phyloP scores from a whole-genome alignment of 1,140 invertebrate species.

The Macrotrachela quadricornifera region DNA sequence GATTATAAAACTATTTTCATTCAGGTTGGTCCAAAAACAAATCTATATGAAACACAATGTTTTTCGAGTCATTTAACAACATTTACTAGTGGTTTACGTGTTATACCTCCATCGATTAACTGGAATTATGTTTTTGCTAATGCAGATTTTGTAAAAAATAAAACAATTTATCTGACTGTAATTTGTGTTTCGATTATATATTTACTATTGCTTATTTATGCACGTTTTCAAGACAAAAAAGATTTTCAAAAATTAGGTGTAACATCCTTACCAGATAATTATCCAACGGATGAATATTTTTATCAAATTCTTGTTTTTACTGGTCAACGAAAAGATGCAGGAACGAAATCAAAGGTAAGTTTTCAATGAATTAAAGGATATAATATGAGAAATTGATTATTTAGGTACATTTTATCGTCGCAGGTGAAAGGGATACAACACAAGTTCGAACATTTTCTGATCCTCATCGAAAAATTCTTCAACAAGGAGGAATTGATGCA shows the following conservation, averaged over 20 bases:
- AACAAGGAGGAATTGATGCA: too few relatives aligned
- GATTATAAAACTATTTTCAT: too few relatives aligned
- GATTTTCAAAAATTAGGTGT: constrained; percentile 29
- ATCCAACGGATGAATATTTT: constrained; percentile 25
- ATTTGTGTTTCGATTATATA: constrained; percentile 26
- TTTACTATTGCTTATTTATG: constrained; percentile 30
- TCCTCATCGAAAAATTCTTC: constrained; percentile 10
- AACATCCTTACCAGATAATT: constrained; percentile 25
- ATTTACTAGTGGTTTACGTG: too few relatives aligned
- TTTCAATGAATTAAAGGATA: too few relatives aligned
- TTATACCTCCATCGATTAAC: too few relatives aligned
- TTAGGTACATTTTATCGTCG: constrained; percentile 16
- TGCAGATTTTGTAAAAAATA: too few relatives aligned
- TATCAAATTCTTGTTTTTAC: constrained; percentile 27
- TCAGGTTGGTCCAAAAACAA: too few relatives aligned
- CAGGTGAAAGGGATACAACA: constrained; percentile 23
- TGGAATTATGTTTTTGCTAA: too few relatives aligned
- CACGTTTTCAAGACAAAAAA: constrained; percentile 33
- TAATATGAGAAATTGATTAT: too few relatives aligned
- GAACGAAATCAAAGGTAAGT: constrained; percentile 23
- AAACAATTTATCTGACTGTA: too few relatives aligned
- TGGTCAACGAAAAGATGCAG: constrained; percentile 19
- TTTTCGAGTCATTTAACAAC: too few relatives aligned
- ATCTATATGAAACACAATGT: too few relatives aligned
- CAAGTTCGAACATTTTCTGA: constrained; percentile 21